A percentile compares a stretch with the other conserved stretches of the same genome.
Evolutionary conservation across 1,140 invertebrate genomes (phyloP).

Genomic region (Mycetomoellerius zeteki): DNA sequence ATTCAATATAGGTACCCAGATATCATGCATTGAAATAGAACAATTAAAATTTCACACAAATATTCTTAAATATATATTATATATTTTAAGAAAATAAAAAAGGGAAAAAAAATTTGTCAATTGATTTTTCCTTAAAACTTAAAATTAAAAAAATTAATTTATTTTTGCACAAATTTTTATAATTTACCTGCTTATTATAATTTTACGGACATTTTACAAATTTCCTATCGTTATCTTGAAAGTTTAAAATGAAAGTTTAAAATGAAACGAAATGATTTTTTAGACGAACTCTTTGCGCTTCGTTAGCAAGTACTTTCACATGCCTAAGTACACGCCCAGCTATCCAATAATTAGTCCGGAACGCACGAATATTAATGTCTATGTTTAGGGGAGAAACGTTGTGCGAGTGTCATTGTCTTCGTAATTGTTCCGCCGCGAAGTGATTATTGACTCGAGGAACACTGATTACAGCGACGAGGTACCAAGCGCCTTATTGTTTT

Average conservation of each 20-base stretch:
- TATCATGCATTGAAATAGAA: no score
- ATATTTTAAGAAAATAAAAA: no score
- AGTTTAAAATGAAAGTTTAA: constrained; percentile 1
- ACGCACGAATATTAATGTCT: constrained; percentile 76
- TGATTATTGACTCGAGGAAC: constrained; percentile 77
- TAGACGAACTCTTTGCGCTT: constrained; percentile 15
- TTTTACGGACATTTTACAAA: neutral
- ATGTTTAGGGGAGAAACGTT: constrained; percentile 75
- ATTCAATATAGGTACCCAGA: no score
- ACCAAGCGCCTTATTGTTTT: constrained; percentile 66
- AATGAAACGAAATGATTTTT: neutral
- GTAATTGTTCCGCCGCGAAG: constrained; percentile 71
- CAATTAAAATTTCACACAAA: no score
- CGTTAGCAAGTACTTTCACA: constrained; percentile 65
- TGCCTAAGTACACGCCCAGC: constrained; percentile 9
- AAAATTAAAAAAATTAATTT: neutral
- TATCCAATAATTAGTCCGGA: constrained; percentile 76
- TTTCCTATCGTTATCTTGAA: neutral
- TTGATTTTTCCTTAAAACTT: no score
- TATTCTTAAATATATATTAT: no score
- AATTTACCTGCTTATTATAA: neutral
- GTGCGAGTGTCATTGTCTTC: constrained; percentile 75
- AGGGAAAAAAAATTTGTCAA: neutral
- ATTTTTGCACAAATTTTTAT: neutral
- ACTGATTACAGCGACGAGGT: constrained; percentile 73